Conservation (phyloP, 2,797 vertebrate species). For the Garrulus glandarius region DNA sequence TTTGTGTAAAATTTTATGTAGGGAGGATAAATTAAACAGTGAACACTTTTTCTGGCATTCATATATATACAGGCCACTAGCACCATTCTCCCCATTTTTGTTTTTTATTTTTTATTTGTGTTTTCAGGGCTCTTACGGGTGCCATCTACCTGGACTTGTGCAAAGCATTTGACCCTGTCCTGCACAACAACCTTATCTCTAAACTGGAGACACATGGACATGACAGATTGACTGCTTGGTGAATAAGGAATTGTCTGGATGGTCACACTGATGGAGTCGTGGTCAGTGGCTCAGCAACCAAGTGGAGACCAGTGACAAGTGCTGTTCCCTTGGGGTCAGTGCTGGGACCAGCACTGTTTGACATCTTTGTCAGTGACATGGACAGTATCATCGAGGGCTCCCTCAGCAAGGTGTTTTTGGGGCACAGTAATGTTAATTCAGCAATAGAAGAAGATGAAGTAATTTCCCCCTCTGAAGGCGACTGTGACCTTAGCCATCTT, state of each 20-base stretch:
- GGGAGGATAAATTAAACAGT: neutral
- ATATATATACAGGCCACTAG: no score
- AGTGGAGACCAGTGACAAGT: neutral
- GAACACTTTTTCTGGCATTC: neutral
- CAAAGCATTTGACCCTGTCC: neutral
- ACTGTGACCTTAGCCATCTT: neutral
- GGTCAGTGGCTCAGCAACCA: neutral
- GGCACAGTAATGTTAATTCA: neutral
- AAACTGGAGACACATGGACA: fast-evolving
- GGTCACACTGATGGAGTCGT: fast-evolving
- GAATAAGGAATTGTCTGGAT: neutral
- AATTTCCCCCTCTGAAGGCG: neutral
- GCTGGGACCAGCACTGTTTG: neutral
- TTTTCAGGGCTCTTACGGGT: neutral
- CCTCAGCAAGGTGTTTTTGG: neutral
- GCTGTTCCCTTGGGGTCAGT: neutral
- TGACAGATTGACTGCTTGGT: neutral
- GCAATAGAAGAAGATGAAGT: neutral
- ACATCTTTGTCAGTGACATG: neutral
- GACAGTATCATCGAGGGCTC: neutral
- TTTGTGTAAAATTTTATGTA: neutral
- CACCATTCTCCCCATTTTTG: neutral
- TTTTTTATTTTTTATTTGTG: neutral
- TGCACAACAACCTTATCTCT: neutral
- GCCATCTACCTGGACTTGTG: neutral